Evolutionary conservation across 2,888 invertebrate species (phyloP), one percentile per base, ranked within the genome.

Genomic region (Pardosa pseudoannulata): DNA sequence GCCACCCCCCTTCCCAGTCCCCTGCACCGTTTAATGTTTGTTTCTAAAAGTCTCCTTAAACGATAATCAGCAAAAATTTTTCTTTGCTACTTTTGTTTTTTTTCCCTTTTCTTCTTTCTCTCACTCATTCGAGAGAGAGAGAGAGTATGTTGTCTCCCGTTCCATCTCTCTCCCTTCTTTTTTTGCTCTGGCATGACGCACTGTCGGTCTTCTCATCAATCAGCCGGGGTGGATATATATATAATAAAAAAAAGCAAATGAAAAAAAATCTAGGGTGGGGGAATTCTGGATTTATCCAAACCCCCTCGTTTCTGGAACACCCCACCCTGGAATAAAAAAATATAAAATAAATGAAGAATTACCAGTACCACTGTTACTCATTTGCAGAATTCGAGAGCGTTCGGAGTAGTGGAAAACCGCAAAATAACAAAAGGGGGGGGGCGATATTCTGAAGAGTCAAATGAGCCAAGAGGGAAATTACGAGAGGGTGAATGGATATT

Each of bases 31-130:
- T 85, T 79, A 79, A 78, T 78, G 83, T 85, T 83, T 78, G 76
- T 78, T 85, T 85, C 83, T 50, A 73, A 73, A 83, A 78, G 72
- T 85, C 83, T 85, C 78, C 83, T 85, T 85, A 85, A 85, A 85
- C 83, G 78, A 71, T 78, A 79, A 85, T 85, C 83, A 85, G 83
- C 71, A 39, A 65, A 65, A 70, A 71, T 71, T 71, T 72, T 31
- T 50, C 50, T 68, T 74, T 65, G 46, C 32, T 73, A n/a, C 46
- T n/a, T n/a, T n/a, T n/a, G n/a, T n/a, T n/a, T n/a, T n/a, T n/a
- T n/a, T n/a, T n/a, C 62, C 46, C 41, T 64, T 31, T 62, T 23
- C 65, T 7, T 46, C 65, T 39, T 72, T 39, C 32, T 29, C 36
- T 36, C 68, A 29, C 72, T 32, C 65, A 67, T 83, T 78, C 72